These are phyloP conservation scores for Nixonia krombeini DNA, from an alignment of 1,140 invertebrate genomes.

Conservation along the genomic window DNA sequence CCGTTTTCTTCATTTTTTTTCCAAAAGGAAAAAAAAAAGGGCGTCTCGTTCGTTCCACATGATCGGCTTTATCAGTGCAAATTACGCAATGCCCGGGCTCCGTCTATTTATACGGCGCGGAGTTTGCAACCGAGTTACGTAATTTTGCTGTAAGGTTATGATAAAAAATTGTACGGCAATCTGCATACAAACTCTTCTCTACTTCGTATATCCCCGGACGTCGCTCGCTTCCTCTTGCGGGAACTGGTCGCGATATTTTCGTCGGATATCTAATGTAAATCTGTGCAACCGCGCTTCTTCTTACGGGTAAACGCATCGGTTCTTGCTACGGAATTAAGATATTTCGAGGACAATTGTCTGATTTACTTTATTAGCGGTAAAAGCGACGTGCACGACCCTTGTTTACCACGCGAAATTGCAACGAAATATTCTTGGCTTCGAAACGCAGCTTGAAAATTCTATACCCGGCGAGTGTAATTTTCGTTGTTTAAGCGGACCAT, in stretches of 20 bases:
- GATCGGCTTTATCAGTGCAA: conserved; percentile 15
- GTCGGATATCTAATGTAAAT: conserved; percentile 26
- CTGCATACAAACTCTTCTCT: conserved; percentile 39
- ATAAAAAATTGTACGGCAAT: conserved; percentile 27
- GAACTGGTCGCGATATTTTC: conserved; percentile 27
- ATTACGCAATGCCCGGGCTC: background rate
- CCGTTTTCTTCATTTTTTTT: too few relatives aligned
- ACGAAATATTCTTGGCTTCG: too few relatives aligned
- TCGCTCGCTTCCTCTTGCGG: conserved; percentile 3
- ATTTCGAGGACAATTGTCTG: too few relatives aligned
- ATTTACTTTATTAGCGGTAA: too few relatives aligned
- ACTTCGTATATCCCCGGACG: conserved; percentile 9
- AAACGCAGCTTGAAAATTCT: too few relatives aligned
- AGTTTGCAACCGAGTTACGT: conserved; percentile 30
- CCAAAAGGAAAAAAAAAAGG: too few relatives aligned
- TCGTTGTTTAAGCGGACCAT: too few relatives aligned
- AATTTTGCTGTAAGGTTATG: conserved; percentile 29
- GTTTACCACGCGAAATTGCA: too few relatives aligned
- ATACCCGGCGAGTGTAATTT: too few relatives aligned
- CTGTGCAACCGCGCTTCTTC: conserved; percentile 5
- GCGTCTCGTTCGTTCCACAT: conserved; percentile 33
- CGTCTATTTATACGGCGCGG: conserved; percentile 1
- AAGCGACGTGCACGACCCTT: too few relatives aligned
- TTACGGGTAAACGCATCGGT: conserved; percentile 7
- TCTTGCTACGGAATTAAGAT: background rate